phyloP scores from a whole-genome alignment of 2,888 invertebrate genomes.

The Torymus tubicola region DNA sequence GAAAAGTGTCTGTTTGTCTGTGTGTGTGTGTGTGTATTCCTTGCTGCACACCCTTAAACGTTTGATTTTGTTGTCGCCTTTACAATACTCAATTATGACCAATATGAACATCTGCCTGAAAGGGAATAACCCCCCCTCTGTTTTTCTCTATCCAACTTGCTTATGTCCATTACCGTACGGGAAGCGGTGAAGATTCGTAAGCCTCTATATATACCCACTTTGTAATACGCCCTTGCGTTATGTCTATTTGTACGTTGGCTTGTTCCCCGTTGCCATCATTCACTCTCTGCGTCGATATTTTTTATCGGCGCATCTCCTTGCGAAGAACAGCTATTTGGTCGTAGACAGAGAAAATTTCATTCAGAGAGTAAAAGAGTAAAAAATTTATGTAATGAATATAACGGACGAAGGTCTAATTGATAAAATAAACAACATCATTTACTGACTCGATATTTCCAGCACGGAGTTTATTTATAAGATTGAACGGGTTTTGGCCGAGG shows the following conservation, averaged over 20 bases:
- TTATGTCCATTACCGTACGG: slow-evolving; percentile 1
- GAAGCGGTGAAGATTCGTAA: neutral
- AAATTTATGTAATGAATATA: too few relatives aligned
- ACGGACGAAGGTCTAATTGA: too few relatives aligned
- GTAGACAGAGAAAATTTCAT: too few relatives aligned
- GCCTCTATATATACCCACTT: neutral
- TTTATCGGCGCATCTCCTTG: too few relatives aligned
- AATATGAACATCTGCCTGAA: slow-evolving; percentile 64
- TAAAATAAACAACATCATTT: too few relatives aligned
- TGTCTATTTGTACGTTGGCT: too few relatives aligned
- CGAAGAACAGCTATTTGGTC: too few relatives aligned
- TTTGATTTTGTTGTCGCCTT: slow-evolving; percentile 74
- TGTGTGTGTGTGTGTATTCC: slow-evolving; percentile 27
- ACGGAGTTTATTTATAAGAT: too few relatives aligned
- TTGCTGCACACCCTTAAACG: slow-evolving; percentile 57
- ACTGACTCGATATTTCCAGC: too few relatives aligned
- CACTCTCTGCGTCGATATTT: too few relatives aligned
- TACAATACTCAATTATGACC: slow-evolving; percentile 74
- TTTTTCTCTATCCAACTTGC: neutral
- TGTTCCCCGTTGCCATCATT: too few relatives aligned
- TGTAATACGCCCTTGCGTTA: neutral
- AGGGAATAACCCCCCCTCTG: slow-evolving; percentile 1
- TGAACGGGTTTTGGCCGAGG: neutral
- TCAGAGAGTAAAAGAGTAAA: too few relatives aligned
- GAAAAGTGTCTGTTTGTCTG: neutral